phyloP scores from a whole-genome alignment of 2,113 vertebrate species.

The Rhinopithecus roxellana region DNA sequence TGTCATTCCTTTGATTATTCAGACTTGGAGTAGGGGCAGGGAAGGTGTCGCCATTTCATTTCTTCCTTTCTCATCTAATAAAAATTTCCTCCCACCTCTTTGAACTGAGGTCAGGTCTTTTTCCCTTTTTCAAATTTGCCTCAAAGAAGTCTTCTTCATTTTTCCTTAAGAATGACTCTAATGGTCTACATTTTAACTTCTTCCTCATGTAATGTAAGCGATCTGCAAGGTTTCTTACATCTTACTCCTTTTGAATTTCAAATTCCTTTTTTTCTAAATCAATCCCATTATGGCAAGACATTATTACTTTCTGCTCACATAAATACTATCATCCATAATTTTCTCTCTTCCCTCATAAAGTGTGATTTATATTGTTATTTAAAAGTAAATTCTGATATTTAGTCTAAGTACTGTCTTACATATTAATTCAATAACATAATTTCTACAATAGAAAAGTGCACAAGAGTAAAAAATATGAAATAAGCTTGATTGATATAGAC shows the following conservation, averaged over 20 bases:
- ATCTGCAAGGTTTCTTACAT: neutral
- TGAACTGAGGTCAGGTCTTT: neutral
- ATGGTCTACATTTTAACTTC: constrained; percentile 29
- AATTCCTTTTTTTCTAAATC: constrained; percentile 27
- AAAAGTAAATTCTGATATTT: constrained; percentile 44
- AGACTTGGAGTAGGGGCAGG: neutral
- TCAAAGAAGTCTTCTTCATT: constrained; percentile 61
- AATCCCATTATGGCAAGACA: constrained; percentile 25
- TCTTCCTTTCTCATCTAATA: constrained; percentile 22
- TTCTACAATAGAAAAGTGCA: neutral
- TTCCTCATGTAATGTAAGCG: constrained; percentile 11
- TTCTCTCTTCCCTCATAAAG: constrained; percentile 29
- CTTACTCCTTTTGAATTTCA: constrained; percentile 40
- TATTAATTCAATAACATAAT: neutral
- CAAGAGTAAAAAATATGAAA: neutral
- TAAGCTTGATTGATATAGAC: neutral
- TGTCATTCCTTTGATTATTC: neutral
- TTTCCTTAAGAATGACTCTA: constrained; percentile 49
- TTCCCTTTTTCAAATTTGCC: constrained; percentile 37
- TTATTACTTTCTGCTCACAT: constrained; percentile 24
- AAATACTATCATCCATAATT: neutral
- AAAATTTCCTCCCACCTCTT: constrained; percentile 42
- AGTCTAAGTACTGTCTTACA: neutral
- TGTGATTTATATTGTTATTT: constrained; percentile 4
- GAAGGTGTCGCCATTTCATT: neutral